phyloP scores from a whole-genome alignment of 1,140 invertebrate species.

The Drosophila neocordata region DNA sequence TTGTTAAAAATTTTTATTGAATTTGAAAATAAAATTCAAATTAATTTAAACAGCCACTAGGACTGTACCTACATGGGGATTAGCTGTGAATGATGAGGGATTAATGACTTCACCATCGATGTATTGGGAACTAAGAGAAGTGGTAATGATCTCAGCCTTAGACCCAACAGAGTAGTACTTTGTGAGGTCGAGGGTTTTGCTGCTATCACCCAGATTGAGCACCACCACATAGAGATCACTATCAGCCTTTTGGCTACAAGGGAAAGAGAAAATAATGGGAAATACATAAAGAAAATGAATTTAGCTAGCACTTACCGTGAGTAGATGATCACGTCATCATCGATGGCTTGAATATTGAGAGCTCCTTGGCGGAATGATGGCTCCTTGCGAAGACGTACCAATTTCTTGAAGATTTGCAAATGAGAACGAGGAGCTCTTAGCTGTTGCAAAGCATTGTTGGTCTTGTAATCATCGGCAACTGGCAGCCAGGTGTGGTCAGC shows the following conservation, averaged over 20 bases:
- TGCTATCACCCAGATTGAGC: constrained; percentile 56
- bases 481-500: constrained; percentile 88
- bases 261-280: not conserved
- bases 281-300: not conserved
- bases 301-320: constrained; percentile 43
- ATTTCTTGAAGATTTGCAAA: constrained; percentile 76
- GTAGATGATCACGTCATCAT: constrained; percentile 67
- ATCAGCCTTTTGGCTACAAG: constrained; percentile 48
- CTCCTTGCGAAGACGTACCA: constrained; percentile 70
- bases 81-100: constrained; percentile 54
- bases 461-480: constrained; percentile 84
- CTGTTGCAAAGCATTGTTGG: constrained; percentile 84
- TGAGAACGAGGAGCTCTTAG: constrained; percentile 67
- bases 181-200: constrained; percentile 58
- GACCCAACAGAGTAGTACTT: constrained; percentile 51
- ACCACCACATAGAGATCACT: constrained; percentile 73
- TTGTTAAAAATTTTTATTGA: constrained; percentile 13
- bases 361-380: constrained; percentile 63
- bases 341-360: constrained; percentile 60
- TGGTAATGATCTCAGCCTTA: constrained; percentile 72
- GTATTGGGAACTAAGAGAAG: constrained; percentile 67
- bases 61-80: constrained; percentile 68
- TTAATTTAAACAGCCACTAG: constrained; percentile 26
- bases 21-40: constrained; percentile 25
- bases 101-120: constrained; percentile 64